A percentile compares a stretch with the other conserved stretches of the same genome.
These are phyloP conservation scores for Ligdia adustata DNA, from an alignment of 2,888 invertebrate genomes.

Conservation along the genomic window DNA sequence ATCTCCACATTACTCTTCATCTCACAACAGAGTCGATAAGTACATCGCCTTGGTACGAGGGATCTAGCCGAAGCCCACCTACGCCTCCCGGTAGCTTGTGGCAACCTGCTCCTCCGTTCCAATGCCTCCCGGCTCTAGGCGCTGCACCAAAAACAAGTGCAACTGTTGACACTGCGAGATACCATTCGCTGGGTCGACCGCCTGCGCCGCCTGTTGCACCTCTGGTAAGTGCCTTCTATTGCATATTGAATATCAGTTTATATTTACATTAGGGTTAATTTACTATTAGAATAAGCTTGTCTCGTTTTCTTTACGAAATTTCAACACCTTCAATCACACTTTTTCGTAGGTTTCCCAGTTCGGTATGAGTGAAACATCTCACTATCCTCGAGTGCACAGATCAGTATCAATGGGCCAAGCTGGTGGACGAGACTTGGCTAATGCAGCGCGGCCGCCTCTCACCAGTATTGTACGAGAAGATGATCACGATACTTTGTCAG, in stretches of 20 bases:
- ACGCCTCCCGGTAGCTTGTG: constrained; percentile 72
- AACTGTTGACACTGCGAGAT: constrained; percentile 61
- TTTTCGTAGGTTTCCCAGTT: constrained; percentile 28
- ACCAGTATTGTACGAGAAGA: constrained; percentile 67
- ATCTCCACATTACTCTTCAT: too few species aligned
- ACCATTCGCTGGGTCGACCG: constrained; percentile 70
- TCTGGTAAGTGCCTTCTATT: constrained; percentile 36
- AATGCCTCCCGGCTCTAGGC: constrained; percentile 65
- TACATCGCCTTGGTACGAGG: constrained; percentile 53
- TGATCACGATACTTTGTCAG: constrained; percentile 80
- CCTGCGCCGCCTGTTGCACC: constrained; percentile 49
- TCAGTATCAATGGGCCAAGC: constrained; percentile 94
- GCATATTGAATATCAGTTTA: too few species aligned
- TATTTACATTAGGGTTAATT: too few species aligned
- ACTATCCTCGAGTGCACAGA: constrained; percentile 87
- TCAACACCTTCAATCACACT: too few species aligned
- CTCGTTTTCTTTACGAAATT: too few species aligned
- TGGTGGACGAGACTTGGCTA: constrained; percentile 77
- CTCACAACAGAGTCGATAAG: constrained; percentile 51
- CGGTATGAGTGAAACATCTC: constrained; percentile 17
- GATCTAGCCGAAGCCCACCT: constrained; percentile 57
- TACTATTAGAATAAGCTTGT: too few species aligned
- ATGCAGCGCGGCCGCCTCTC: constrained; percentile 80
- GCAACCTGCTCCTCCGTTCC: constrained; percentile 77
- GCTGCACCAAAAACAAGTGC: constrained; percentile 73